phyloP scores from a whole-genome alignment of 2,797 vertebrate genomes.

The Darevskia nairensis region DNA sequence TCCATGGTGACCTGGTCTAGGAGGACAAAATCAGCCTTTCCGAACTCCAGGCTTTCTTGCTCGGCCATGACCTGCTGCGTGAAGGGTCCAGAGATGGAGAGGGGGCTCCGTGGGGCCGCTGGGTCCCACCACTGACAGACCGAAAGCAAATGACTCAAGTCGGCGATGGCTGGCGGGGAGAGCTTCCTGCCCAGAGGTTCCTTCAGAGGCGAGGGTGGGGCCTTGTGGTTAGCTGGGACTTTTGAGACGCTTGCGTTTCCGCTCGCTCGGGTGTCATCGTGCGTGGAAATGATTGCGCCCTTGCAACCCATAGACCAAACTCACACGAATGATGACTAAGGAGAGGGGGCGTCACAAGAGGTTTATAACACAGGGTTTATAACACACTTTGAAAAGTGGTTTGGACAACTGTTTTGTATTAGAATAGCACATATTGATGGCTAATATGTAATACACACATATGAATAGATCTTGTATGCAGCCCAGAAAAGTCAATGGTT shows the following conservation, averaged over 20 bases:
- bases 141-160: not conserved
- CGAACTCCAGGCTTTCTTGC: slow-evolving; percentile 88
- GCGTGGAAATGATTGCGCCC: not conserved
- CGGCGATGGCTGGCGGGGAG: not conserved
- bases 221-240: not conserved
- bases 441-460: not conserved
- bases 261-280: not conserved
- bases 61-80: slow-evolving; percentile 84
- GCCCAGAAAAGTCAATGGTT: not conserved
- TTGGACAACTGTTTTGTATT: not conserved
- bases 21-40: slow-evolving; percentile 93
- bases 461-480: not conserved
- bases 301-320: not conserved
- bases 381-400: no score
- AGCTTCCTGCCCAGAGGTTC: slow-evolving; percentile 51
- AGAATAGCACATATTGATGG: not conserved
- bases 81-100: no score
- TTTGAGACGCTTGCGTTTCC: not conserved
- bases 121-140: not conserved
- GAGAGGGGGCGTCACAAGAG: no score
- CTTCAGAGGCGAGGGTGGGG: not conserved
- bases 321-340: no score
- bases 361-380: no score
- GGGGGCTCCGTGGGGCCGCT: no score
- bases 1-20: slow-evolving; percentile 94